phyloP scores from a whole-genome alignment of 1,140 invertebrate species.

The Saccostrea cuccullata region DNA sequence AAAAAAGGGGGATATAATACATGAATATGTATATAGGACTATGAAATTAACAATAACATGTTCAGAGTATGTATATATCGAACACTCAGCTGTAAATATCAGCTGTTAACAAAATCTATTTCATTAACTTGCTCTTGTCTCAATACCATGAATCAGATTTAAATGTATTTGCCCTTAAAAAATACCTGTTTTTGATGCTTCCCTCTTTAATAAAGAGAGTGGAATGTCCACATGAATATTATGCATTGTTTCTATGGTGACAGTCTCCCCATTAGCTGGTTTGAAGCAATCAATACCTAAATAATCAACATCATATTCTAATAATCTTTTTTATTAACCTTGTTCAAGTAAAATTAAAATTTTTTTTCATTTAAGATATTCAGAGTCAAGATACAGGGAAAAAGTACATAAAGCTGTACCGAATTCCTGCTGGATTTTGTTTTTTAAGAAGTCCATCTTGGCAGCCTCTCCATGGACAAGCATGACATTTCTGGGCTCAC shows the following conservation, averaged over 20 bases:
- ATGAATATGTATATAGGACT: too few relatives aligned
- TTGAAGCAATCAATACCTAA: slow-evolving; percentile 92
- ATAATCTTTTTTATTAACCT: too few relatives aligned
- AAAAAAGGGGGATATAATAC: too few relatives aligned
- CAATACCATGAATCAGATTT: too few relatives aligned
- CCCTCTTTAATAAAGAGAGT: slow-evolving; percentile 85
- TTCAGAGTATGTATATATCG: too few relatives aligned
- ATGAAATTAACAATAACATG: too few relatives aligned
- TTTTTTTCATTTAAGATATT: not conserved
- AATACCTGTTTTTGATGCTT: slow-evolving; percentile 66
- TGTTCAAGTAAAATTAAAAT: not conserved
- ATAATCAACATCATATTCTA: not conserved
- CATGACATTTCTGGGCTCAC: slow-evolving; percentile 97
- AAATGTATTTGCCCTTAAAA: not conserved
- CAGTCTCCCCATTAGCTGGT: slow-evolving; percentile 98
- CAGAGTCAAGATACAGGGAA: not conserved
- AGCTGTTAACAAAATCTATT: too few relatives aligned
- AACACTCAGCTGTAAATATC: too few relatives aligned
- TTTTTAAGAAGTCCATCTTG: slow-evolving; percentile 96
- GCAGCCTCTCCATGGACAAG: slow-evolving; percentile 93
- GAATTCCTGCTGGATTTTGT: slow-evolving; percentile 91
- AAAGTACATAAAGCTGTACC: slow-evolving; percentile 61
- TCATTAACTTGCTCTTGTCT: too few relatives aligned
- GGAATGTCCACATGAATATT: slow-evolving; percentile 95
- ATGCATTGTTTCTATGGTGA: slow-evolving; percentile 89